Conservation (phyloP, 2,888 invertebrate genomes). For the Patella caerulea region DNA sequence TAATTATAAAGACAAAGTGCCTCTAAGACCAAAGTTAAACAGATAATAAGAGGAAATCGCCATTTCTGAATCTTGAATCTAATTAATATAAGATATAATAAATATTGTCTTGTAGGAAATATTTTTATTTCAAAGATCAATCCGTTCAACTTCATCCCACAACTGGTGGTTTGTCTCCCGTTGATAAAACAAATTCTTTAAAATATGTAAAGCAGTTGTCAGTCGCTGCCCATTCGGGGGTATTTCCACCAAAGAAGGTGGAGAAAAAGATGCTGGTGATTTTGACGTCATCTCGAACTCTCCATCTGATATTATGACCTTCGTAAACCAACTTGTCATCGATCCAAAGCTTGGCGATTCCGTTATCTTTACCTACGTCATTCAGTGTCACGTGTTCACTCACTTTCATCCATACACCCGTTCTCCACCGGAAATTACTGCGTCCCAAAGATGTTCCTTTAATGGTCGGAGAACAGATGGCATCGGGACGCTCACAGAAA, state of each 20-base stretch:
- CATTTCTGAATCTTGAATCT: no score
- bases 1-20: no score
- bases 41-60: no score
- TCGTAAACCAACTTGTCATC: conserved; percentile 20
- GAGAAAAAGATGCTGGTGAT: conserved; percentile 54
- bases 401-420: conserved; percentile 26
- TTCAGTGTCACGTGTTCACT: conserved; percentile 9
- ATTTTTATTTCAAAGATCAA: no score
- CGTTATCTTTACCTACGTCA: conserved; percentile 22
- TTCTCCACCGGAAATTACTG: conserved; percentile 32
- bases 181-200: conserved; percentile 43
- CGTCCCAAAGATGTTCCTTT: conserved; percentile 16
- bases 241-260: conserved; percentile 56
- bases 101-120: no score
- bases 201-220: conserved; percentile 49
- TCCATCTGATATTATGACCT: conserved; percentile 40
- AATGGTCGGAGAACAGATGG: background rate
- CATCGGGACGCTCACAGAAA: background rate
- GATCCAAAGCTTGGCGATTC: conserved; percentile 25
- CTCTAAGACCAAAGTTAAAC: no score
- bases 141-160: background rate
- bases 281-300: conserved; percentile 34
- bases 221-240: conserved; percentile 44
- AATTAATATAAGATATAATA: no score
- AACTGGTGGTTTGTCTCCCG: background rate